Percentiles rank a stretch among this genome's conserved stretches.
Conservation (phyloP, 2,113 vertebrate species). For the Gorsachius goisagi region DNA sequence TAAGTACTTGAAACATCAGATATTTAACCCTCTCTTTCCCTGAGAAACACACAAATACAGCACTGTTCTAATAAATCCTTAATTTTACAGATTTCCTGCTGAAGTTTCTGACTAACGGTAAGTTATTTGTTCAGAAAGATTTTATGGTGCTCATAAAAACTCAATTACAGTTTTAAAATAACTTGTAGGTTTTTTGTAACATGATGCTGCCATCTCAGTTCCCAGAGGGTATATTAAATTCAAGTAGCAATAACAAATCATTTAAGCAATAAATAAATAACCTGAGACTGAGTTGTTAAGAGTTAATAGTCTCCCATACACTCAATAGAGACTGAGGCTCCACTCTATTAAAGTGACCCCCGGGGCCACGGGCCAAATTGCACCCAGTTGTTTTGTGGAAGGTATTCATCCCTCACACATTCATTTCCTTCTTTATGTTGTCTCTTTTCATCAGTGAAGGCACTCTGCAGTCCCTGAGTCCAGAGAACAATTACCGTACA, state of each 20-base stretch:
- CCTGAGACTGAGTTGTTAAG: slow-evolving; percentile 87
- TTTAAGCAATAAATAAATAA: slow-evolving; percentile 95
- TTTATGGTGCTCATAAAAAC: slow-evolving; percentile 80
- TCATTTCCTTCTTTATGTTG: slow-evolving; percentile 97
- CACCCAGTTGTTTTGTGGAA: slow-evolving; percentile 89
- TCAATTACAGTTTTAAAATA: slow-evolving; percentile 85
- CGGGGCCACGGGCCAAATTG: slow-evolving; percentile 89
- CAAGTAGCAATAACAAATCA: slow-evolving; percentile 86
- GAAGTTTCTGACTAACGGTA: slow-evolving; percentile 74
- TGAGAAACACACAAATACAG: slow-evolving; percentile 32
- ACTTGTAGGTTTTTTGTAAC: slow-evolving; percentile 80
- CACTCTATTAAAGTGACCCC: slow-evolving; percentile 99
- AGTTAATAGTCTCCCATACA: slow-evolving; percentile 98
- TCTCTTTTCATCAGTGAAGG: slow-evolving; percentile 89
- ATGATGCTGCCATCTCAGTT: slow-evolving; percentile 75
- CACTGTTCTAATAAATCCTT: slow-evolving; percentile 60
- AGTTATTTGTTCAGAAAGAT: slow-evolving; percentile 83
- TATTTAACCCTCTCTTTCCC: slow-evolving; percentile 28
- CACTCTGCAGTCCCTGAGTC: slow-evolving; percentile 82
- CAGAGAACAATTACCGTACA: slow-evolving; percentile 88
- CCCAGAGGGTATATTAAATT: slow-evolving; percentile 84
- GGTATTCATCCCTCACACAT: slow-evolving; percentile 97
- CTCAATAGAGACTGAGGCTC: slow-evolving; percentile 95
- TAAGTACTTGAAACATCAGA: slow-evolving; percentile 14
- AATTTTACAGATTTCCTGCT: slow-evolving; percentile 75